Percentiles rank a stretch among this genome's conserved stretches.
phyloP scores from a whole-genome alignment of 2,113 vertebrate genomes.

The Camelus bactrianus region DNA sequence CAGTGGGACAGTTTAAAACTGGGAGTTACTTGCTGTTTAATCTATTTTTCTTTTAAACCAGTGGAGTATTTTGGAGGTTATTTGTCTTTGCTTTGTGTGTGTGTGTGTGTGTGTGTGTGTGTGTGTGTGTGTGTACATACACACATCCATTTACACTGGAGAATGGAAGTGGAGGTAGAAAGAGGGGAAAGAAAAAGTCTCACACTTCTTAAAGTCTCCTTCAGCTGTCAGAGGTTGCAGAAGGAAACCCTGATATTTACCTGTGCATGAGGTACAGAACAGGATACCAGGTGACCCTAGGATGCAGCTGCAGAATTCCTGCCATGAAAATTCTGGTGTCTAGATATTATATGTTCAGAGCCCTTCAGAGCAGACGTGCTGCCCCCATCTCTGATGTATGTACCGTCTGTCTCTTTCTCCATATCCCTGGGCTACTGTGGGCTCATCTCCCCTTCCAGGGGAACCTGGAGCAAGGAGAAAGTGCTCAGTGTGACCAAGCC shows the following conservation, averaged over 20 bases:
- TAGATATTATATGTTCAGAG: background rate
- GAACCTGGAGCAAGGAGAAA: background rate
- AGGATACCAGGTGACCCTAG: background rate
- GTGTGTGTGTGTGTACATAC: background rate
- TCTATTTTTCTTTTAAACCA: conserved; percentile 43
- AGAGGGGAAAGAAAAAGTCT: background rate
- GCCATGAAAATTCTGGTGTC: background rate
- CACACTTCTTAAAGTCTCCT: background rate
- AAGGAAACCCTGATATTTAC: background rate
- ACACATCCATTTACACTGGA: background rate
- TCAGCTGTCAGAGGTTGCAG: background rate
- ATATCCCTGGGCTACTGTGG: rapidly evolving
- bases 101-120: background rate
- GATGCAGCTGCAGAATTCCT: background rate
- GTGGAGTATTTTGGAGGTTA: background rate
- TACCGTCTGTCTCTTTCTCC: background rate
- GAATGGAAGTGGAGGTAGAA: background rate
- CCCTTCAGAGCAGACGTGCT: background rate
- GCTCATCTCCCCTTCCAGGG: background rate
- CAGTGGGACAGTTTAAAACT: conserved; percentile 13
- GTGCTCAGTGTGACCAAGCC: background rate
- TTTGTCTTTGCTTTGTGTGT: background rate
- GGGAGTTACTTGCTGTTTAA: background rate
- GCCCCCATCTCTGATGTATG: background rate
- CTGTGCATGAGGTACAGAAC: background rate